Percentiles rank a stretch among this genome's conserved stretches.
These are phyloP conservation scores for Drosophila malerkotliana DNA, from an alignment of 1,140 invertebrate genomes.

Conservation along the genomic window DNA sequence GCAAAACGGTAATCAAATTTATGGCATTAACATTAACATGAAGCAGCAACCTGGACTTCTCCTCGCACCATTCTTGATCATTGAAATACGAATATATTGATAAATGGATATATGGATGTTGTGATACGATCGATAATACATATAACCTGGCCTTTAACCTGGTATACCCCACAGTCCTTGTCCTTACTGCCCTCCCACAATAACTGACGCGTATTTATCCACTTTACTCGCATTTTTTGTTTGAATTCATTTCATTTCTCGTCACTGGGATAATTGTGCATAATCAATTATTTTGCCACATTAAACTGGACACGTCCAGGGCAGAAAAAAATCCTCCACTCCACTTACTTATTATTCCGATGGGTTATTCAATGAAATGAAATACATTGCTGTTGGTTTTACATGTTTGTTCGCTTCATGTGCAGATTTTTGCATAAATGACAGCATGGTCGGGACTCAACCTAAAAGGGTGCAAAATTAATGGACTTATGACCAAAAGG, in stretches of 20 bases:
- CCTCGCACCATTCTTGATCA: slow-evolving; percentile 25
- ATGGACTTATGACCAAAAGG: slow-evolving; percentile 35
- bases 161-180: neutral
- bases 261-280: slow-evolving; percentile 72
- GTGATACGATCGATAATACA: slow-evolving; percentile 63
- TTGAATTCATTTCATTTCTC: slow-evolving; percentile 23
- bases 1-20: slow-evolving; percentile 48
- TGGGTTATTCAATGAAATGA: slow-evolving; percentile 33
- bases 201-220: neutral
- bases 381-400: slow-evolving; percentile 16
- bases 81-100: slow-evolving; percentile 54
- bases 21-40: slow-evolving; percentile 54
- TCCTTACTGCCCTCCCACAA: neutral
- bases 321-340: slow-evolving; percentile 34
- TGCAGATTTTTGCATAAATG: slow-evolving; percentile 48
- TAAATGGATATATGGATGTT: slow-evolving; percentile 53
- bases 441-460: slow-evolving; percentile 3
- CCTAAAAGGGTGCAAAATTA: slow-evolving; percentile 13
- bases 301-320: slow-evolving; percentile 58
- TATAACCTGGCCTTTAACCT: slow-evolving; percentile 5
- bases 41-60: neutral
- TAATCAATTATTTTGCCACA: slow-evolving; percentile 81
- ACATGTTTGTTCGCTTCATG: slow-evolving; percentile 10
- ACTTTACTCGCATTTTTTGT: slow-evolving; percentile 9
- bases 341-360: slow-evolving; percentile 28